These are phyloP conservation scores for Lamellibrachia columna DNA, from an alignment of 2,888 invertebrate genomes.

Conservation along the genomic window DNA sequence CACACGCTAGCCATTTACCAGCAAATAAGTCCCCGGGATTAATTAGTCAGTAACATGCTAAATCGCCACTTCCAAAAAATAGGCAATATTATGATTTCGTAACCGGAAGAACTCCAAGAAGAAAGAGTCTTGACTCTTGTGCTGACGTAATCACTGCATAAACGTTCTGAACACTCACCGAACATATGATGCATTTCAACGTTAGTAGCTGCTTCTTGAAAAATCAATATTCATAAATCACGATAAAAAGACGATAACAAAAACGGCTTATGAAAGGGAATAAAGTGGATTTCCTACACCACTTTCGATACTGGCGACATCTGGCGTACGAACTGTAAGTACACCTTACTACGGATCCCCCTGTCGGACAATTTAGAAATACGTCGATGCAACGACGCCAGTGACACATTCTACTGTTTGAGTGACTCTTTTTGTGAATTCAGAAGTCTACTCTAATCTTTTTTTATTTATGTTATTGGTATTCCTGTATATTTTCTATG, in stretches of 20 bases:
- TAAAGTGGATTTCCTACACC: background rate
- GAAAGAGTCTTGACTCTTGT: background rate
- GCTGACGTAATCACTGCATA: background rate
- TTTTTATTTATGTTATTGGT: no score
- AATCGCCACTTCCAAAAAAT: no score
- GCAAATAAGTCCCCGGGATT: no score
- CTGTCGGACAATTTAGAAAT: background rate
- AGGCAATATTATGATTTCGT: background rate
- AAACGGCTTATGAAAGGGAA: background rate
- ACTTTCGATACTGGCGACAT: background rate
- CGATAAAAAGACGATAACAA: background rate
- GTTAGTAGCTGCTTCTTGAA: background rate
- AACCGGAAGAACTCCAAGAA: background rate
- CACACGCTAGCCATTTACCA: no score
- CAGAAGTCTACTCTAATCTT: no score
- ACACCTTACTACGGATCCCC: background rate
- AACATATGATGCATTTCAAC: background rate
- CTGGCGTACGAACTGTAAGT: background rate
- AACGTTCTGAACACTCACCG: background rate
- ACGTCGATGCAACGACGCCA: no score
- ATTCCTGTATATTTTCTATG: no score
- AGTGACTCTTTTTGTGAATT: no score
- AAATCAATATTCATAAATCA: background rate
- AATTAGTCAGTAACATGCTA: no score
- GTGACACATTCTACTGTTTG: no score